Evolutionary conservation across 2,797 vertebrate species (phyloP), one percentile per base, ranked within the genome.

Genomic region (Ciconia nigra): DNA sequence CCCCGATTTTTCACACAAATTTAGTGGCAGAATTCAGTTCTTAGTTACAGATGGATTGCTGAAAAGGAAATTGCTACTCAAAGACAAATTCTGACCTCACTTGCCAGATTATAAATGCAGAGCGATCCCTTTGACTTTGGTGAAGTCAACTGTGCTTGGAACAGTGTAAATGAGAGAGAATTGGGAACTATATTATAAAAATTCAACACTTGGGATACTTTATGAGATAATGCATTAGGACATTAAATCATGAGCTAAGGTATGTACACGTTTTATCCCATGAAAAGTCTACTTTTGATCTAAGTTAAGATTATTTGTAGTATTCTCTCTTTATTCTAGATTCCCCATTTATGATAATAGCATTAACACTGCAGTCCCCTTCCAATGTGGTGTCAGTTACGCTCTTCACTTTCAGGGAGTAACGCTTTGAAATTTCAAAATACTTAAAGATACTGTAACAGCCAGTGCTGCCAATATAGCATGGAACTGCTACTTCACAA

Each of bases 401-500:
- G 6, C 89, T 94, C 89, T 95, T 97, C 92, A 80, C 94, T 95
- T 93, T 88, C 91, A 89, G 74, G 90, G 82, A 95, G 94, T 31
- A 96, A 97, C 81, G 70, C 97, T 98, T 97, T 95, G 98, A 98
- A 97, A 98, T 97, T 98, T 96, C 97, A 95, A 97, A 97, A 97
- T 97, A 95, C 95, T 97, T 95, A 91, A 95, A 98, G 96, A 95
- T 96, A 96, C 96, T 97, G 94, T 98, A 97, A 96, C 94, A 97
- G 96, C 96, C 96, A 86, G 89, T 93, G 88, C 97, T 97, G 98
- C 98, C 96, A 96, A 98, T 98, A 97, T 84, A 69, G 59, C 81
- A 87, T 96, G 93, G 97, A 98, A 95, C 96, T 84, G 96, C 97
- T 98, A 95, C 97, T 98, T 98, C 98, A 97, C 98, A 98, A 98